phyloP scores from a whole-genome alignment of 2,797 vertebrate species.

The Heteromormyrus szaboi region DNA sequence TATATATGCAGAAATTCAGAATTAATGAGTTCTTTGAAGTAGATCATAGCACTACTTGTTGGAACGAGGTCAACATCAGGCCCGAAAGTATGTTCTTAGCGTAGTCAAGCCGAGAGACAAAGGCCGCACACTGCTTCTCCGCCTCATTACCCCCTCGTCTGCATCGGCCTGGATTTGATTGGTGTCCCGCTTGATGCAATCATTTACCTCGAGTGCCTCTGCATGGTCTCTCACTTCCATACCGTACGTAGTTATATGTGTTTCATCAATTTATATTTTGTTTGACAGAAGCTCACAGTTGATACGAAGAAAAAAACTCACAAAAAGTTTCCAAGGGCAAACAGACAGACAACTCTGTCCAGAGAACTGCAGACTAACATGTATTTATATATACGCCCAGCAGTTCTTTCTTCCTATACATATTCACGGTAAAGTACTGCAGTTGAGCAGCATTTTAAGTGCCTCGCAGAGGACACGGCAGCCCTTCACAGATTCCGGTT shows the following conservation, averaged over 20 bases:
- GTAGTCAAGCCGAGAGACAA: neutral
- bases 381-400: neutral
- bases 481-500: neutral
- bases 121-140: neutral
- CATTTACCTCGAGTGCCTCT: neutral
- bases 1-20: slow-evolving; percentile 31
- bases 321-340: neutral
- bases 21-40: slow-evolving; percentile 24
- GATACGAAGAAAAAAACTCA: neutral
- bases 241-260: neutral
- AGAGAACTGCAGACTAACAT: neutral
- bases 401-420: neutral
- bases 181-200: neutral
- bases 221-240: neutral
- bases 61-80: slow-evolving; percentile 28
- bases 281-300: neutral
- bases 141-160: neutral
- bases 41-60: slow-evolving; percentile 19
- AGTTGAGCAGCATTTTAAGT: neutral
- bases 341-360: neutral
- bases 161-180: neutral
- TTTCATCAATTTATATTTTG: neutral
- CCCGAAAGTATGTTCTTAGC: slow-evolving; percentile 15
- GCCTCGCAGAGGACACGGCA: neutral
- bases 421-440: neutral